These are phyloP conservation scores for Cyanoderma ruficeps DNA, from an alignment of 2,113 vertebrate genomes.

Conservation along the genomic window DNA sequence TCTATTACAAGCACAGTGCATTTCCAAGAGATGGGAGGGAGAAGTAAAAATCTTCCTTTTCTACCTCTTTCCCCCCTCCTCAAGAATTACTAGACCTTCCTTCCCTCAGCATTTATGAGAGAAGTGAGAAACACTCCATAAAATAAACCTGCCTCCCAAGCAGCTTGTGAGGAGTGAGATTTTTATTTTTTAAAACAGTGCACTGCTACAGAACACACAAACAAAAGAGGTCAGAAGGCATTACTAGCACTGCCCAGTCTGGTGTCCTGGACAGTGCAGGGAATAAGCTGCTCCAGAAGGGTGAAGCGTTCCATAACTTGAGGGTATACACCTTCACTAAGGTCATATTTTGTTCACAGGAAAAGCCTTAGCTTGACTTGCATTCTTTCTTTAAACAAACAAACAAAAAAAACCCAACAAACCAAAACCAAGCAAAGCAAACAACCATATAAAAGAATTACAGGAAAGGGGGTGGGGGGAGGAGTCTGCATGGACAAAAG, in stretches of 20 bases:
- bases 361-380: neutral
- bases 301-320: neutral
- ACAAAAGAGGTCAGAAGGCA: neutral
- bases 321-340: neutral
- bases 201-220: neutral
- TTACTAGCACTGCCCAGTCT: neutral
- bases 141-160: neutral
- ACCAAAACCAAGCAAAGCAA: neutral
- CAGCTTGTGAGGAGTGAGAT: neutral
- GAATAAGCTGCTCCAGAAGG: neutral
- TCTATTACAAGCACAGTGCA: neutral
- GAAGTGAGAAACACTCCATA: neutral
- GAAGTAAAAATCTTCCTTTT: neutral
- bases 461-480: neutral
- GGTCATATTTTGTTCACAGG: neutral
- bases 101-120: neutral
- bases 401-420: neutral
- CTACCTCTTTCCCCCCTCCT: neutral
- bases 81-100: neutral
- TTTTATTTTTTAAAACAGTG: neutral
- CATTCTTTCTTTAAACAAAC: neutral
- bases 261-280: neutral
- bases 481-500: neutral
- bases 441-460: neutral
- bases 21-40: neutral